Conservation (phyloP, 2,797 vertebrate species). For the Tragopan temminckii region DNA sequence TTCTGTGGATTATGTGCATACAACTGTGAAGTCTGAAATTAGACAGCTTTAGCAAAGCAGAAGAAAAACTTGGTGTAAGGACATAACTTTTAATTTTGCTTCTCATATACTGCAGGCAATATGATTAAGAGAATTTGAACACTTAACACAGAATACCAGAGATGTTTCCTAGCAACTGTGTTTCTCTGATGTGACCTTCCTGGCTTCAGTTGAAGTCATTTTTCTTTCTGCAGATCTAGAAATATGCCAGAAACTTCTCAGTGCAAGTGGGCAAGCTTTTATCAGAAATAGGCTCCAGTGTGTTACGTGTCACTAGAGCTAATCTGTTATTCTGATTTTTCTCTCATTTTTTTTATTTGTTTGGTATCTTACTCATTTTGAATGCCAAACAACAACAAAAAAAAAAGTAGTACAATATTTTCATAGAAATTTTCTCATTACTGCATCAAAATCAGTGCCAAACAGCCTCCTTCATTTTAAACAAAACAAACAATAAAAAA, state of each 20-base stretch:
- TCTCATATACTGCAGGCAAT: neutral
- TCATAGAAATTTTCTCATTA: neutral
- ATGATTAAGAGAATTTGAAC: neutral
- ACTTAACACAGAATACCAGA: neutral
- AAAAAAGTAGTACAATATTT: neutral
- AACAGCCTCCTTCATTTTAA: neutral
- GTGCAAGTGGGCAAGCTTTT: constrained; percentile 22
- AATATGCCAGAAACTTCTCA: constrained; percentile 20
- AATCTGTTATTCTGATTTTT: constrained; percentile 15
- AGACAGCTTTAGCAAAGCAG: neutral
- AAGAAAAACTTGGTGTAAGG: neutral
- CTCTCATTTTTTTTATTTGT: neutral
- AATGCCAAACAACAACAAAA: neutral
- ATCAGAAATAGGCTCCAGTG: neutral
- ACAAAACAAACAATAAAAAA: neutral
- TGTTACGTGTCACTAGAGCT: neutral
- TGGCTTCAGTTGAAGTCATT: neutral
- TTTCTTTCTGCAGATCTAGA: constrained; percentile 38
- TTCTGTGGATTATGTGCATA: neutral
- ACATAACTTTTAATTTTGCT: neutral
- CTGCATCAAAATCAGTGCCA: neutral
- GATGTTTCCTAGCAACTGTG: constrained; percentile 48
- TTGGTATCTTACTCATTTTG: neutral
- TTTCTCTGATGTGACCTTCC: constrained; percentile 32
- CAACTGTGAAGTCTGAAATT: neutral